phyloP scores from a whole-genome alignment of 2,888 invertebrate genomes.

The Halocaridina rubra region DNA sequence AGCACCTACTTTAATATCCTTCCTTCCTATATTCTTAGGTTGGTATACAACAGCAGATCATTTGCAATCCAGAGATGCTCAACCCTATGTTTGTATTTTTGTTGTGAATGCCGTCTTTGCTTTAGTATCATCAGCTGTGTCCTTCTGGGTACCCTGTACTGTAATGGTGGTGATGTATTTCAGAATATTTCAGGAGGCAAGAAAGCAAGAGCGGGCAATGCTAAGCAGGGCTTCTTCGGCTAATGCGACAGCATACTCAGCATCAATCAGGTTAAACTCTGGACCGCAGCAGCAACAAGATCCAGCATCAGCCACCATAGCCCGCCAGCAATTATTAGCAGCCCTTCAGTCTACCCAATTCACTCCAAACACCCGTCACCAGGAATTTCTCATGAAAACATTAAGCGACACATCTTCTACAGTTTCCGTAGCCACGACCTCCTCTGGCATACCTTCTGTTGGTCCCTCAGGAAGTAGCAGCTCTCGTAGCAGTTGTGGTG shows the following conservation, averaged over 20 bases:
- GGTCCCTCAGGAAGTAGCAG: conserved; percentile 29
- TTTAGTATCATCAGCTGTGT: conserved; percentile 61
- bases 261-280: conserved; percentile 1
- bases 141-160: conserved; percentile 63
- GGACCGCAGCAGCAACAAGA: conserved; percentile 15
- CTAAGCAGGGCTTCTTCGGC: conserved; percentile 56
- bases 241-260: conserved; percentile 29
- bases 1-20: conserved; percentile 71
- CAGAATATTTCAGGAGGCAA: conserved; percentile 88
- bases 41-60: conserved; percentile 68
- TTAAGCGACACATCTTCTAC: conserved; percentile 36
- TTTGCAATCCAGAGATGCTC: conserved; percentile 66
- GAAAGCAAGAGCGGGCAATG: conserved; percentile 60
- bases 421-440: conserved; percentile 35
- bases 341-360: conserved; percentile 51
- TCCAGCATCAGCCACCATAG: neutral
- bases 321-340: conserved; percentile 55
- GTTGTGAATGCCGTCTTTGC: conserved; percentile 63
- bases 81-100: conserved; percentile 69
- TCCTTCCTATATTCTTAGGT: conserved; percentile 72
- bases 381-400: conserved; percentile 55
- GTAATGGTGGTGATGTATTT: conserved; percentile 64
- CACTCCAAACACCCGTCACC: conserved; percentile 34
- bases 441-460: conserved; percentile 22
- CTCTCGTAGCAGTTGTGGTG: conserved; percentile 34